These are phyloP conservation scores for Naja naja DNA, from an alignment of 2,113 vertebrate species.

Conservation along the genomic window DNA sequence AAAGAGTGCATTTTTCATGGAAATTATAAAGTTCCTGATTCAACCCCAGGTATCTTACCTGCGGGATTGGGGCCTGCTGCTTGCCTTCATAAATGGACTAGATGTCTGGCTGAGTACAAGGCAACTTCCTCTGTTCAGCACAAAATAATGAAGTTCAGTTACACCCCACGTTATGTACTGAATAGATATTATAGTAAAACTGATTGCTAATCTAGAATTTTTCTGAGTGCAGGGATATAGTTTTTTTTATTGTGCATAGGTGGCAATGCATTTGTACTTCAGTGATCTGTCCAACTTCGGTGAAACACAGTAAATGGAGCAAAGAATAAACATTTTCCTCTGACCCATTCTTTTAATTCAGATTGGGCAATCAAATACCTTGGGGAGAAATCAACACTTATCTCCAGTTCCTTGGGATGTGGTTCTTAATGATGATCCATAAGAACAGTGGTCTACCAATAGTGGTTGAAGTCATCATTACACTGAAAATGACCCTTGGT, in stretches of 20 bases:
- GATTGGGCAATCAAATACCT: background rate
- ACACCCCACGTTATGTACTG: background rate
- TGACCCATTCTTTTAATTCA: background rate
- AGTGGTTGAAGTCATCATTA: background rate
- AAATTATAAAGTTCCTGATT: background rate
- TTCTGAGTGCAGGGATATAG: too few relatives aligned
- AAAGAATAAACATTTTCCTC: background rate
- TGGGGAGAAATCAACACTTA: background rate
- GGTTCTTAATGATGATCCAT: background rate
- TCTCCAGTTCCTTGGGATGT: background rate
- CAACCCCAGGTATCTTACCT: background rate
- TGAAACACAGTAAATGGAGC: background rate
- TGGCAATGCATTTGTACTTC: background rate
- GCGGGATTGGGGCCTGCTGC: background rate
- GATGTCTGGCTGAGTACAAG: background rate
- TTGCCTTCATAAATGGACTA: background rate
- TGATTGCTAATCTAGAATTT: background rate
- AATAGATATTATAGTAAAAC: background rate
- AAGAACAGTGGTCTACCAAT: background rate
- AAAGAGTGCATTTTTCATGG: background rate
- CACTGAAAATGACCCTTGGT: background rate
- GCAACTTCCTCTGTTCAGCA: background rate
- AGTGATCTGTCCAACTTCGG: background rate
- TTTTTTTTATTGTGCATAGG: background rate
- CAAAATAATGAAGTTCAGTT: background rate